Conservation (phyloP, 2,888 invertebrate genomes). For the Leucophora obtusa region DNA sequence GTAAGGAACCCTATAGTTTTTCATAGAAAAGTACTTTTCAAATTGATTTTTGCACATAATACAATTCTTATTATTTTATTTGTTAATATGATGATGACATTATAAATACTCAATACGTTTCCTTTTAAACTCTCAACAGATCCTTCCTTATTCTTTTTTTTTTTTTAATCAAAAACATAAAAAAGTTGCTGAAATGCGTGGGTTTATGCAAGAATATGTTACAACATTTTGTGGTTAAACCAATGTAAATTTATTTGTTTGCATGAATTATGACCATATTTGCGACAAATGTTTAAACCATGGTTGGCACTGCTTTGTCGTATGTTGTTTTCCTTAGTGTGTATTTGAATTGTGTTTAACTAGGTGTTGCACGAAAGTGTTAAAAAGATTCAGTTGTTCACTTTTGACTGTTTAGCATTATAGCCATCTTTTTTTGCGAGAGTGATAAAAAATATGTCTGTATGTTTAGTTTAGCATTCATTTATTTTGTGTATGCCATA, state of each 20-base stretch:
- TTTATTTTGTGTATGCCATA: conserved; percentile 59
- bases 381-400: conserved; percentile 20
- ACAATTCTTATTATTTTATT: not conserved
- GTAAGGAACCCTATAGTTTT: no score
- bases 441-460: conserved; percentile 43
- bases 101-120: conserved; percentile 12
- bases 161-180: conserved; percentile 28
- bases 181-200: conserved; percentile 49
- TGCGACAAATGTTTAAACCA: conserved; percentile 70
- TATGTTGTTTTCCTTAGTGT: not conserved
- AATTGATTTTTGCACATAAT: no score
- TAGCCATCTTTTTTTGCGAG: conserved; percentile 37
- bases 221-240: conserved; percentile 47
- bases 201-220: conserved; percentile 41
- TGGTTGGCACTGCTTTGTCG: conserved; percentile 21
- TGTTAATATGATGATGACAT: conserved; percentile 36
- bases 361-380: conserved; percentile 62
- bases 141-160: conserved; percentile 59
- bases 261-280: conserved; percentile 77
- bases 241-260: conserved; percentile 73
- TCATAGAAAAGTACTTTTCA: no score
- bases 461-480: conserved; percentile 57
- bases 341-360: conserved; percentile 37
- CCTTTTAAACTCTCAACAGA: not conserved
- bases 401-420: conserved; percentile 51